A percentile compares a stretch with the other conserved stretches of the same genome.
Conservation (phyloP, 2,888 invertebrate genomes). For the Branchellion lobata region DNA sequence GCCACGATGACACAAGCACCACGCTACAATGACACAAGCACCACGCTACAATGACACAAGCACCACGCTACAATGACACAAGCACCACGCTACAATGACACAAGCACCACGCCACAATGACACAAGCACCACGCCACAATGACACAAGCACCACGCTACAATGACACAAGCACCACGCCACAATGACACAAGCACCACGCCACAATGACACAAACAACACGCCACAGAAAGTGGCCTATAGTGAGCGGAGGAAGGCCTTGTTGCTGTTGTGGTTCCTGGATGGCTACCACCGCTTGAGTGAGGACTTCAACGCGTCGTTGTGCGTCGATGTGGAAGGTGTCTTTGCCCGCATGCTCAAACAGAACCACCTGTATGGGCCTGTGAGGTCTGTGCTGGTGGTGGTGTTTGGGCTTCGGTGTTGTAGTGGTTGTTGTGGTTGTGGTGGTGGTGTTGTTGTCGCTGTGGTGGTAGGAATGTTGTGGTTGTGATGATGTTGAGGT, state of each 20-base stretch:
- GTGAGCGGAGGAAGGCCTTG: slow-evolving; percentile 16
- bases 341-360: slow-evolving; percentile 36
- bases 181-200: too few species aligned
- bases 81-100: too few species aligned
- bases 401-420: background rate
- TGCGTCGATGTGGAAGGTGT: slow-evolving; percentile 44
- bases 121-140: too few species aligned
- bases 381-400: slow-evolving; percentile 42
- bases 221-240: slow-evolving; percentile 41
- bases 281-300: slow-evolving; percentile 48
- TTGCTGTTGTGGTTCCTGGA: slow-evolving; percentile 49
- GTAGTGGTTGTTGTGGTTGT: background rate
- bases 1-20: too few species aligned
- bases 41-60: too few species aligned
- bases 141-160: too few species aligned
- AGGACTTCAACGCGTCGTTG: slow-evolving; percentile 45
- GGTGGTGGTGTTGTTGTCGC: background rate
- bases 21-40: too few species aligned
- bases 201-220: too few species aligned
- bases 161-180: too few species aligned
- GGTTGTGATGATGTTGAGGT: too few species aligned
- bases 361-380: slow-evolving; percentile 48
- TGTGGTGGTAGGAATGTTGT: background rate
- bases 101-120: too few species aligned
- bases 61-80: too few species aligned